Conservation (phyloP, 2,113 vertebrate species). For the Lophotis ruficrista region DNA sequence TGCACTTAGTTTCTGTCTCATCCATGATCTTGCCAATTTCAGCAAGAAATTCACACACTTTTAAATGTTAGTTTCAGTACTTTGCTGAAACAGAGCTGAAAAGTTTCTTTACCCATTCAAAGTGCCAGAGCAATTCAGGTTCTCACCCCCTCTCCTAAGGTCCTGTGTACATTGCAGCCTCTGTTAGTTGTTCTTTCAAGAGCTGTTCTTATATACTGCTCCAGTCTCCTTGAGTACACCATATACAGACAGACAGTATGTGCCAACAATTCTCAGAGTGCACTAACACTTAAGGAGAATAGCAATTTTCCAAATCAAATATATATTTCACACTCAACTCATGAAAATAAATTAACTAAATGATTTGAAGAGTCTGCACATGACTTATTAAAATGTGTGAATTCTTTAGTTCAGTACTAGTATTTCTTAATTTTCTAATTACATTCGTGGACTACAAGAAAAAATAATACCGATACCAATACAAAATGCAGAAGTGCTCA, state of each 20-base stretch:
- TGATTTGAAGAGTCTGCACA: not conserved
- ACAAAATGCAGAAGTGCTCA: not conserved
- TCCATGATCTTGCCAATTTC: not conserved
- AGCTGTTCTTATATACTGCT: not conserved
- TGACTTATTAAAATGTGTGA: not conserved
- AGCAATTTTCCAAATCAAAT: not conserved
- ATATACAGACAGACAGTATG: not conserved
- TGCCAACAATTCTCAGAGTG: not conserved
- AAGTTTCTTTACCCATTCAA: not conserved
- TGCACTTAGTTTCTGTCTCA: not conserved
- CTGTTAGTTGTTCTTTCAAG: not conserved
- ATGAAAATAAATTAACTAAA: not conserved
- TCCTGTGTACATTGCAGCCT: not conserved
- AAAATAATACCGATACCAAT: not conserved
- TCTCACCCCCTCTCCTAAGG: rapidly evolving
- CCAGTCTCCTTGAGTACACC: not conserved
- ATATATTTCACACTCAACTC: not conserved
- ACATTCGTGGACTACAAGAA: not conserved
- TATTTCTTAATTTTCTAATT: not conserved
- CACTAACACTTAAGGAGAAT: not conserved
- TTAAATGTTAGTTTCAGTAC: not conserved
- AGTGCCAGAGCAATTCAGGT: not conserved
- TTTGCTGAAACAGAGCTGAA: not conserved
- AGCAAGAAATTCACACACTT: not conserved
- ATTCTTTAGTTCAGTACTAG: not conserved